Evolutionary conservation across 2,888 invertebrate genomes (phyloP), one percentile per base, ranked within the genome.

Genomic region (Hydrotaea diabolus): DNA sequence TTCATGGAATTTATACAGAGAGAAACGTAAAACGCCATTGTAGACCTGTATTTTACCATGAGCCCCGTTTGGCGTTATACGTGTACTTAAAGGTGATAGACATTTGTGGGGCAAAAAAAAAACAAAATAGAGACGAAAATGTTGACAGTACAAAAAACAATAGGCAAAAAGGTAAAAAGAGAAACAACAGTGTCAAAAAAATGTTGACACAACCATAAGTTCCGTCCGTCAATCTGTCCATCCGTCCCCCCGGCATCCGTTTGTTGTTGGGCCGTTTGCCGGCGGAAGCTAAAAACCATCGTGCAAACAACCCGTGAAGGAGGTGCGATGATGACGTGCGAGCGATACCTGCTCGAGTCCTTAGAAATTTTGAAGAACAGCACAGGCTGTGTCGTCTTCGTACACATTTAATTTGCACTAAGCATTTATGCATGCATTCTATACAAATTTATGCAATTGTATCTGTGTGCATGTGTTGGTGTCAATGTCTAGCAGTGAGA

Each of bases 151-250:
- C 26, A 31, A 62, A 31, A 9, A 26, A 15, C 31, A 62, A n/a
- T n/a, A n/a, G n/a, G n/a, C n/a, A n/a, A n/a, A n/a, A n/a, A n/a
- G n/a, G n/a, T n/a, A n/a, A n/a, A n/a, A n/a, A n/a, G n/a, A n/a
- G n/a, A n/a, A n/a, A 31, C 62, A 62, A n/a, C 62, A 31, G 26
- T 49, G 62, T 8, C 62, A 62, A 59, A 23, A 59, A 59, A 26
- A 26, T 26, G 59, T 59, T 59, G 26, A 62, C 62, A 62, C 31
- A 62, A n/a, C 62, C 62, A 62, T 62, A 31, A 62, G 62, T 62
- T 62, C 31, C n/a, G 26, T 62, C 62, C 62, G 21, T 36, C 62
- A 31, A 31, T 31, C 62, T n/a, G 31, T 62, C 62, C 62, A 31
- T 62, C 62, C n/a, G n/a, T n/a, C n/a, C n/a, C n/a, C n/a, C n/a